A percentile compares a stretch with the other conserved stretches of the same genome.
Evolutionary conservation across 2,113 vertebrate species (phyloP).

Genomic region (Pedionomus torquatus): DNA sequence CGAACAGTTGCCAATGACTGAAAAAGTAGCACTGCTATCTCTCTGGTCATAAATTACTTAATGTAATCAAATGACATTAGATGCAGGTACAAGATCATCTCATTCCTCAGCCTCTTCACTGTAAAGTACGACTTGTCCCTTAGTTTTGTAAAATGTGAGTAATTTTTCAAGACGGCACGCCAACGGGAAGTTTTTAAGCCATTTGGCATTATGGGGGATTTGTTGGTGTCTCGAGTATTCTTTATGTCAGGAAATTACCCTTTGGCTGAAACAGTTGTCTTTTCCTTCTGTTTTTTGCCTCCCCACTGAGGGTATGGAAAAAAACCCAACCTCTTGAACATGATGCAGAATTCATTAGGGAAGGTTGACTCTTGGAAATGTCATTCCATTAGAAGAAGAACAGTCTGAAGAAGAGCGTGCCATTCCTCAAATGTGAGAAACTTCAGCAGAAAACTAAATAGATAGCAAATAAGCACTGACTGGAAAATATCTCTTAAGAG

Average conservation of each 20-base stretch:
- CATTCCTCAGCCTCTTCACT: background rate
- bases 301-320: fast-evolving
- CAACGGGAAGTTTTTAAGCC: background rate
- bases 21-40: background rate
- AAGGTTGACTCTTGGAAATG: background rate
- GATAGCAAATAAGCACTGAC: background rate
- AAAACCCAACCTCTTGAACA: background rate
- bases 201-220: background rate
- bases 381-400: background rate
- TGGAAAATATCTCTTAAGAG: background rate
- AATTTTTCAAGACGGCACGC: background rate
- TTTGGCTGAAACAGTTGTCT: fast-evolving
- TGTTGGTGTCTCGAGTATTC: background rate
- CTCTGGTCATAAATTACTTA: too few relatives aligned
- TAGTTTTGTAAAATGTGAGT: background rate
- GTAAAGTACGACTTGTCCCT: too few relatives aligned
- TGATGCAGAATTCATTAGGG: background rate
- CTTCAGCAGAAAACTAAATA: background rate
- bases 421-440: background rate
- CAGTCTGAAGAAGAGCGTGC: background rate
- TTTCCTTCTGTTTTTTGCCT: background rate
- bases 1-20: fast-evolving
- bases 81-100: background rate
- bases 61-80: background rate
- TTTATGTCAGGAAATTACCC: background rate